Base-by-base conservation (phyloP, 2,113 vertebrate genomes). In the Pteruthius melanotis region DNA sequence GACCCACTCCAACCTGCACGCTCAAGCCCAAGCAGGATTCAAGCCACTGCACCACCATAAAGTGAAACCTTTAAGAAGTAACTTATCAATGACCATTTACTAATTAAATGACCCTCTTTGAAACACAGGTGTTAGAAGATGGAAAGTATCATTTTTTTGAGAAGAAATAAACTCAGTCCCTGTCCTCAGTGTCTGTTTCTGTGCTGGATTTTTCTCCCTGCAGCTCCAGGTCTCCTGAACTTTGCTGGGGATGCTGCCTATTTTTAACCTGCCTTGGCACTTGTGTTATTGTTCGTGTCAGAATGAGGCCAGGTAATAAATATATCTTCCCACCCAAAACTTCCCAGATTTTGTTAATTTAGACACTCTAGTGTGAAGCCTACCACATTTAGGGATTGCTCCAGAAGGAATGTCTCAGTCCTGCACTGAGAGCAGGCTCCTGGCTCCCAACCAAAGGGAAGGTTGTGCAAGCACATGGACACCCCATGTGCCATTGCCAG, bases 291-390 rank as follows among this genome's bases (percentile, higher is more conserved):
- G 0, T 30, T 95, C 76, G 3, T 96, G 96, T 95, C 96, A 94
- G 95, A 96, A 97, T 96, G 96, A 96, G 95, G 93, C 86, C 96
- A 95, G 72, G 76, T 80, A 87, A 81, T 63, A 92, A 90, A 90
- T 74, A 81, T 44, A 90, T 64, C 95, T 93, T 81, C 42, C 89
- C 86, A 92, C 80, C 80, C 91, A 66, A 92, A 96, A 94, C 93
- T 92, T 44, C 33, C 60, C 76, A 75, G 80, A 70, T 89, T 93
- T 40, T 0, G 5, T 78, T 87, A 15, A 75, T 68, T 93, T 59
- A 86, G 75, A 56, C 75, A 66, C 70, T 44, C 70, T 28, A 24
- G 54, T 40, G 59, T 76, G 75, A 87, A 44, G 50, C 64, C 42
- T 20, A 26, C 30, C 93, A 87, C 47, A 4, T 64, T 15, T 1